These are phyloP conservation scores for Carapus acus DNA, from an alignment of 2,797 vertebrate species.

Conservation along the genomic window DNA sequence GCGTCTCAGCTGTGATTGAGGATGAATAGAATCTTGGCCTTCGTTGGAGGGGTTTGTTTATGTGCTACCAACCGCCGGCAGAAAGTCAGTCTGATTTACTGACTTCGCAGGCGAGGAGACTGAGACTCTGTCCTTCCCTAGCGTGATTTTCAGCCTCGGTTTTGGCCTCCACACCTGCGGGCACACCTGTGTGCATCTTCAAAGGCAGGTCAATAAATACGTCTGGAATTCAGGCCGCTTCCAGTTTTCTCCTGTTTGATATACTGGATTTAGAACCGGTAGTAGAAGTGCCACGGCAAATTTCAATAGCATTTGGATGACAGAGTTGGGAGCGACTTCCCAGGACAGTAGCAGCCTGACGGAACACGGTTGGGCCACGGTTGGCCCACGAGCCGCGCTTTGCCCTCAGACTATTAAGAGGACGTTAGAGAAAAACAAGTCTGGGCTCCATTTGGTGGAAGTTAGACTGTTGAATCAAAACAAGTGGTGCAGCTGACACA, in stretches of 20 bases:
- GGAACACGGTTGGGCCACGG: too few species aligned
- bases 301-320: too few species aligned
- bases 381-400: background rate
- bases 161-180: slow-evolving; percentile 27
- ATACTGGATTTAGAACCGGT: too few species aligned
- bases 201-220: too few species aligned
- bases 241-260: too few species aligned
- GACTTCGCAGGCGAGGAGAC: slow-evolving; percentile 34
- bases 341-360: too few species aligned
- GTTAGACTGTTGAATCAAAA: background rate
- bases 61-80: slow-evolving; percentile 29
- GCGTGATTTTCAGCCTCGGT: slow-evolving; percentile 27
- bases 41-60: slow-evolving; percentile 55
- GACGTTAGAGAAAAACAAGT: background rate
- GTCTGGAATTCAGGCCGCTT: too few species aligned
- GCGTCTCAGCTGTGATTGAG: slow-evolving; percentile 42
- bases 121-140: slow-evolving; percentile 24
- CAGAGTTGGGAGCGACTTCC: too few species aligned
- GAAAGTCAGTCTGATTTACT: slow-evolving; percentile 46
- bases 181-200: too few species aligned
- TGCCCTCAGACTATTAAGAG: slow-evolving; percentile 1
- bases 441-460: background rate
- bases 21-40: slow-evolving; percentile 41
- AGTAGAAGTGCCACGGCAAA: too few species aligned
- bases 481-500: background rate